phyloP scores from a whole-genome alignment of 2,797 vertebrate genomes.

The Intellagama lesueurii region DNA sequence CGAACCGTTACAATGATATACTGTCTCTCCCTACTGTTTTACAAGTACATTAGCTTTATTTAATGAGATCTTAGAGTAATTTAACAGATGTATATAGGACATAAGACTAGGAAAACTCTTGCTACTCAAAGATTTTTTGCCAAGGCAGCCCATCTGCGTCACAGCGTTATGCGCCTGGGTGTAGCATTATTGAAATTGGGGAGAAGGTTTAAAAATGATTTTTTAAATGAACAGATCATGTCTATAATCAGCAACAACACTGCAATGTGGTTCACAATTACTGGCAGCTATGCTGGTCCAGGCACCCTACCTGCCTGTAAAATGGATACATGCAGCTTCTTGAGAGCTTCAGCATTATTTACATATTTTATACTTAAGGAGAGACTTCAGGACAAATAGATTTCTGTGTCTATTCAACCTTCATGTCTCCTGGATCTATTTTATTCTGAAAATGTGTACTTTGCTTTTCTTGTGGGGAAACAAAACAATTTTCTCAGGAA shows the following conservation, averaged over 20 bases:
- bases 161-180: slow-evolving; percentile 60
- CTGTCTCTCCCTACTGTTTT: slow-evolving; percentile 97
- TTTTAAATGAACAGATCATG: slow-evolving; percentile 63
- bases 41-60: slow-evolving; percentile 99
- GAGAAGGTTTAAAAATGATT: slow-evolving; percentile 70
- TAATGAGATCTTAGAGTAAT: slow-evolving; percentile 97
- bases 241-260: slow-evolving; percentile 56
- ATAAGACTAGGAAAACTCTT: slow-evolving; percentile 84
- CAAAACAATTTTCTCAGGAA: not conserved
- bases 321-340: slow-evolving; percentile 52
- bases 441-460: not conserved
- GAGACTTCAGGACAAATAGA: slow-evolving; percentile 59
- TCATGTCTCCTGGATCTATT: not conserved
- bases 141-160: slow-evolving; percentile 75
- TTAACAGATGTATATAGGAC: slow-evolving; percentile 92
- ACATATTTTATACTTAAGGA: slow-evolving; percentile 52
- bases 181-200: slow-evolving; percentile 70
- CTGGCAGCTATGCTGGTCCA: slow-evolving; percentile 16
- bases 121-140: slow-evolving; percentile 79
- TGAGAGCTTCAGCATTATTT: slow-evolving; percentile 38
- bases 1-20: slow-evolving; percentile 96
- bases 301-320: not conserved
- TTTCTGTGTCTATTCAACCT: slow-evolving; percentile 23
- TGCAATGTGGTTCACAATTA: slow-evolving; percentile 25
- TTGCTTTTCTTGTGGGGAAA: not conserved